A percentile compares a stretch with the other conserved stretches of the same genome.
phyloP scores from a whole-genome alignment of 2,888 invertebrate genomes.

The Drosophila lutescens region DNA sequence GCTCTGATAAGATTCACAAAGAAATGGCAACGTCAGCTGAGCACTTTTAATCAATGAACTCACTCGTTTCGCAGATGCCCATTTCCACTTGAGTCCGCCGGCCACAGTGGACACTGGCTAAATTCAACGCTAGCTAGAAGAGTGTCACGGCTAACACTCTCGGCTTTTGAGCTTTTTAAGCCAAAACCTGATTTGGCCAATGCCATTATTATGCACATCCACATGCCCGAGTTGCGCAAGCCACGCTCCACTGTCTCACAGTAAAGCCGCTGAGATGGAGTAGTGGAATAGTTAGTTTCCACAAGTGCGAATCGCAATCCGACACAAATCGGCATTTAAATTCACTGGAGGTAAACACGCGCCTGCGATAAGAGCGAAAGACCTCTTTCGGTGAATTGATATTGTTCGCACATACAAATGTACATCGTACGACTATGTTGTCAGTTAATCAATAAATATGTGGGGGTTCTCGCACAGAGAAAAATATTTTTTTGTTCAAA shows the following conservation, averaged over 20 bases:
- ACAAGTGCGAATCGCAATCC: constrained; percentile 42
- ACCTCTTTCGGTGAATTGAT: constrained; percentile 46
- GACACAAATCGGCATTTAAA: constrained; percentile 37
- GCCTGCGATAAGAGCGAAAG: constrained; percentile 67
- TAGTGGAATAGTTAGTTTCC: constrained; percentile 21
- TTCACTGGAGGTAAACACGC: constrained; percentile 63
- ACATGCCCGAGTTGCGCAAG: constrained; percentile 21
- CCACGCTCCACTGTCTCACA: constrained; percentile 29
- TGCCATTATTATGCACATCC: constrained; percentile 30
- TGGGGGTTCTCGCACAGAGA: background rate
- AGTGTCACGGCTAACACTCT: background rate
- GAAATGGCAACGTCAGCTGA: constrained; percentile 64
- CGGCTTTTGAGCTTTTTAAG: constrained; percentile 5
- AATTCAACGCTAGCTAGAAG: background rate
- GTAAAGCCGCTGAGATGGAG: constrained; percentile 2
- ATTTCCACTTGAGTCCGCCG: constrained; percentile 26
- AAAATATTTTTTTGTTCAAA: background rate
- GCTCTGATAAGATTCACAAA: constrained; percentile 46
- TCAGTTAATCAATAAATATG: constrained; percentile 34
- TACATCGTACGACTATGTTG: constrained; percentile 28
- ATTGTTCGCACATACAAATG: constrained; percentile 2
- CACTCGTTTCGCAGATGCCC: constrained; percentile 46
- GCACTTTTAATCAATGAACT: constrained; percentile 70
- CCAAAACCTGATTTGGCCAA: constrained; percentile 29
- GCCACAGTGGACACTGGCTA: constrained; percentile 8